These are phyloP conservation scores for Thelaira solivaga DNA, from an alignment of 2,888 invertebrate species.

Conservation along the genomic window DNA sequence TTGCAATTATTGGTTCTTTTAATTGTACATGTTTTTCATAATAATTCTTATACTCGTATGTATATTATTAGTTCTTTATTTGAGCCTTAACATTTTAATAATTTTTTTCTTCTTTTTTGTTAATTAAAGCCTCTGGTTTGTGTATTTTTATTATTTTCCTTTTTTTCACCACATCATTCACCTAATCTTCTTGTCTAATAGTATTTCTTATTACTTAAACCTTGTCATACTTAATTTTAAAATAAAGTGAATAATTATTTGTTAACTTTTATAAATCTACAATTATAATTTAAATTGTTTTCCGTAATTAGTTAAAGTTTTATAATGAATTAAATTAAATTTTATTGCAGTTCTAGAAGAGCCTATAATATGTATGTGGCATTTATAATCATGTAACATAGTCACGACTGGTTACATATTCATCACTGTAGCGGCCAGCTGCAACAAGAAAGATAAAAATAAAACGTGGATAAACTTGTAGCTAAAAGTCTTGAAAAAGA, in stretches of 20 bases:
- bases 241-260: slow-evolving; percentile 39
- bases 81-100: slow-evolving; percentile 47
- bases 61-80: slow-evolving; percentile 26
- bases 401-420: slow-evolving; percentile 74
- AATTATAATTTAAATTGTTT: slow-evolving; percentile 19
- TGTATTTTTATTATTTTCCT: background rate
- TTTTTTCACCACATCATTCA: background rate
- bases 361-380: slow-evolving; percentile 53
- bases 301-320: slow-evolving; percentile 17
- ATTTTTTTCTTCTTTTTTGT: background rate
- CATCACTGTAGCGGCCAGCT: slow-evolving; percentile 74
- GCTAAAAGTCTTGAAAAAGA: background rate
- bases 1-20: slow-evolving; percentile 60
- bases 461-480: background rate
- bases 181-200: too few species aligned
- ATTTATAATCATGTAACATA: slow-evolving; percentile 75
- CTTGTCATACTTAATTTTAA: slow-evolving; percentile 15
- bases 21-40: slow-evolving; percentile 48
- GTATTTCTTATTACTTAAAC: background rate
- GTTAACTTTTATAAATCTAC: slow-evolving; percentile 6
- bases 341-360: slow-evolving; percentile 57
- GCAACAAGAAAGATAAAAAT: slow-evolving; percentile 37
- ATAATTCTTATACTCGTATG: slow-evolving; percentile 30
- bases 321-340: background rate
- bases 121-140: slow-evolving; percentile 50